phyloP scores from a whole-genome alignment of 2,797 vertebrate genomes.

The Bradypodion ventrale region DNA sequence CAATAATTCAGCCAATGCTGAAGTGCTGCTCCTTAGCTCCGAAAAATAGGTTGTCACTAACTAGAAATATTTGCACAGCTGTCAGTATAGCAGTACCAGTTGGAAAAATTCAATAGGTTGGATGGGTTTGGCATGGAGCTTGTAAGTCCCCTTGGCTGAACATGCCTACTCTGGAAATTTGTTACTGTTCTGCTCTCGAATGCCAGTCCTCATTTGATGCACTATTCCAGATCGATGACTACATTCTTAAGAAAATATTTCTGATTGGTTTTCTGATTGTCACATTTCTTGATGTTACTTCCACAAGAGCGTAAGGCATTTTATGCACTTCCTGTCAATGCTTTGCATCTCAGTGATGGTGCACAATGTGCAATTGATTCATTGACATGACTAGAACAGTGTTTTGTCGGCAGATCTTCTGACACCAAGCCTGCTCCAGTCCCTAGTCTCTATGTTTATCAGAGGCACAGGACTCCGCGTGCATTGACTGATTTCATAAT shows the following conservation, averaged over 20 bases:
- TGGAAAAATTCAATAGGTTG: background rate
- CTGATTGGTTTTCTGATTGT: slow-evolving; percentile 31
- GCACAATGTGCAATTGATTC: background rate
- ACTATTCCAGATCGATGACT: slow-evolving; percentile 24
- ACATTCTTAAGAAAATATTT: too few relatives aligned
- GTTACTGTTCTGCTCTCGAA: slow-evolving; percentile 9
- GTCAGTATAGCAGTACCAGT: slow-evolving; percentile 7
- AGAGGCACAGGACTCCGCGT: background rate
- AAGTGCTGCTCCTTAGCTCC: slow-evolving; percentile 33
- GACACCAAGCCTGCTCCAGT: background rate
- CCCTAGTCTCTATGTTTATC: background rate
- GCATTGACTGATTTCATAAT: background rate
- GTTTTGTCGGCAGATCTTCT: background rate
- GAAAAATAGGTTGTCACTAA: slow-evolving; percentile 34
- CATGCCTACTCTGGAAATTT: background rate
- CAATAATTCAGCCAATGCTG: slow-evolving; percentile 27
- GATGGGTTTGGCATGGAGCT: background rate
- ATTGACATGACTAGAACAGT: background rate
- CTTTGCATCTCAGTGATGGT: background rate
- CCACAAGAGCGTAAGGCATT: background rate
- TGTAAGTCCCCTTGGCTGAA: slow-evolving; percentile 43
- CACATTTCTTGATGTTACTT: slow-evolving; percentile 29
- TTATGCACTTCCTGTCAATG: background rate
- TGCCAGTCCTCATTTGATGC: slow-evolving; percentile 20
- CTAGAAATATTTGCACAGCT: slow-evolving; percentile 19